Evolutionary conservation across 2,888 invertebrate species (phyloP).

Genomic region (Microplitis deprimator): DNA sequence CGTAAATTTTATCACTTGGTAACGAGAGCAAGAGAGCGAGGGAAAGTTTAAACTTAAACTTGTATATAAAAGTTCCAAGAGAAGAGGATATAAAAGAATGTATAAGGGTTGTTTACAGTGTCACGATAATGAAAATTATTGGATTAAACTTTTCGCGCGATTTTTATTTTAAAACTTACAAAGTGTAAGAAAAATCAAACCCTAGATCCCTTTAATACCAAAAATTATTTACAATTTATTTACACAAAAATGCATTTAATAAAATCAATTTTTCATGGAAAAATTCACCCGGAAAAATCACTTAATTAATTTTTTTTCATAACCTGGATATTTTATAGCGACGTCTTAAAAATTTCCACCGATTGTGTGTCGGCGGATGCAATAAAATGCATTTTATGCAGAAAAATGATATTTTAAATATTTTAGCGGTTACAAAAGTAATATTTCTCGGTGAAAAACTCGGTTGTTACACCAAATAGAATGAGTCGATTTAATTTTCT

Average conservation of each 20-base stretch:
- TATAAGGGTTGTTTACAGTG: not conserved
- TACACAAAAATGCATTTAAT: too few species aligned
- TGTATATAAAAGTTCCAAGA: not conserved
- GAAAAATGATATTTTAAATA: too few species aligned
- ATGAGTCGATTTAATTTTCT: conserved; percentile 40
- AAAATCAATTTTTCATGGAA: too few species aligned
- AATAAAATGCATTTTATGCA: too few species aligned
- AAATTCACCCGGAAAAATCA: too few species aligned
- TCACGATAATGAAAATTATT: not conserved
- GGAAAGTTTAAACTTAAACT: not conserved
- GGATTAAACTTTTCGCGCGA: not conserved
- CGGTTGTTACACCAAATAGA: conserved; percentile 37
- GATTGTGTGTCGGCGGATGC: too few species aligned
- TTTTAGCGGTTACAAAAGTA: not conserved
- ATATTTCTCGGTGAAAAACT: conserved; percentile 17
- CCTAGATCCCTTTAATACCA: not conserved
- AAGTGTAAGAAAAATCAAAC: too few species aligned
- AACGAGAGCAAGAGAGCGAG: not conserved
- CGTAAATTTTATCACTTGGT: not conserved
- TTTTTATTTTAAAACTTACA: too few species aligned
- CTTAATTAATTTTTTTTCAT: too few species aligned
- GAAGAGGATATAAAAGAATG: not conserved
- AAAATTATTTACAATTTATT: too few species aligned
- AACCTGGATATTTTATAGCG: too few species aligned
- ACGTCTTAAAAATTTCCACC: too few species aligned